Conservation (phyloP, 2,797 vertebrate species). For the Paramormyrops hopkinsi region DNA sequence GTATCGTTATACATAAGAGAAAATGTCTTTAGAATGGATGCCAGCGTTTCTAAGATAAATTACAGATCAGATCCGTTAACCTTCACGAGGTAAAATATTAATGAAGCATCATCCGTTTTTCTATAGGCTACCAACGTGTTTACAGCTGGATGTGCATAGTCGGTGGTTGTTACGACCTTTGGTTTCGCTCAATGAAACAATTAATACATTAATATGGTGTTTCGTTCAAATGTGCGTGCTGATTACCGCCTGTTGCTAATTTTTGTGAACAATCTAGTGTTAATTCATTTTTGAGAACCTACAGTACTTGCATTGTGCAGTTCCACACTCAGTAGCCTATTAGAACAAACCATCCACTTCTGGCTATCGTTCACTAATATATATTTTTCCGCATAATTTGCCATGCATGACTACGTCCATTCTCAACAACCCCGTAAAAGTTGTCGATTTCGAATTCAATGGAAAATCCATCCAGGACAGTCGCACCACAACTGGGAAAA, state of each 20-base stretch:
- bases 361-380: background rate
- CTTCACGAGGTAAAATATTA: background rate
- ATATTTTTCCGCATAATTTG: background rate
- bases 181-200: background rate
- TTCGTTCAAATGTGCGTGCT: background rate
- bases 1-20: background rate
- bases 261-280: background rate
- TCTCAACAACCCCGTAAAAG: background rate
- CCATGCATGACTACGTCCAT: background rate
- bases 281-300: background rate
- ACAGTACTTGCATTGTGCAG: background rate
- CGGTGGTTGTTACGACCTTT: background rate
- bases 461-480: background rate
- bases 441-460: background rate
- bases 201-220: background rate
- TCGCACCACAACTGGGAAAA: slow-evolving; percentile 41
- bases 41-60: background rate
- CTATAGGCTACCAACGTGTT: background rate
- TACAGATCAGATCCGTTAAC: background rate
- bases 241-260: background rate
- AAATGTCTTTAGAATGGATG: background rate
- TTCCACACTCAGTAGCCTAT: background rate
- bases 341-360: background rate
- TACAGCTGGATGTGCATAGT: background rate
- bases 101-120: background rate